Evolutionary conservation across 1,140 invertebrate genomes (phyloP), one percentile per base, ranked within the genome.

Genomic region (Portunus trituberculatus): DNA sequence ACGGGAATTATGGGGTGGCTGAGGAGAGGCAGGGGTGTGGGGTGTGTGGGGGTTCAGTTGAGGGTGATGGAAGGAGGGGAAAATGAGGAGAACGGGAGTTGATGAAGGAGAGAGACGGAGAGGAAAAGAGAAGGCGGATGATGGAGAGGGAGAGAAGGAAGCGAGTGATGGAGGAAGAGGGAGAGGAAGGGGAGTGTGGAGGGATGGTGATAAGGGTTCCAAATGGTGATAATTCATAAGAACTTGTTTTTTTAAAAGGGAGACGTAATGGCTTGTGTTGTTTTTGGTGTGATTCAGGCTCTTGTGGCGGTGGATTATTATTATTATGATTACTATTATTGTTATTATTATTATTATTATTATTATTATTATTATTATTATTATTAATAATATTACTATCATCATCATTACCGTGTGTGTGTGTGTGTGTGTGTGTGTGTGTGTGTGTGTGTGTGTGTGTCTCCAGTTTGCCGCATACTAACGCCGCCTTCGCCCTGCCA

Each of bases 401-500:
- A 76, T 76, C n/a, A 76, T 76, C n/a, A 76, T 76, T 25, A 76
- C 12, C 39, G 84, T 87, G 12, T 87, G 84, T 87, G 84, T 87
- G 84, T 87, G 84, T 87, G 84, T 87, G 84, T 87, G 84, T 87
- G 84, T 87, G 84, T 87, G 84, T 67, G 90, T 91, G 29, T 32
- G 90, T 91, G 90, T 91, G 90, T 83, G 39, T 83, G 91, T 92
- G 91, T 92, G 89, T 91, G 89, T 91, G 46, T 59, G 89, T 91
- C 20, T 0, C 20, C 86, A 29, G n/a, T 86, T 16, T 86, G 0
- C 28, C 32, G 10, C 46, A 91, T 91, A 90, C 46, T 45, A 45
- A 93, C 8, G 4, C 4, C 20, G 31, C 29, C 20, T 67, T 88
- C 91, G 52, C 46, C 89, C 95, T 96, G 97, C 97, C 97, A 97